A percentile compares a stretch with the other conserved stretches of the same genome.
Evolutionary conservation across 2,888 invertebrate species (phyloP).

Genomic region (Rhamnusium bicolor): DNA sequence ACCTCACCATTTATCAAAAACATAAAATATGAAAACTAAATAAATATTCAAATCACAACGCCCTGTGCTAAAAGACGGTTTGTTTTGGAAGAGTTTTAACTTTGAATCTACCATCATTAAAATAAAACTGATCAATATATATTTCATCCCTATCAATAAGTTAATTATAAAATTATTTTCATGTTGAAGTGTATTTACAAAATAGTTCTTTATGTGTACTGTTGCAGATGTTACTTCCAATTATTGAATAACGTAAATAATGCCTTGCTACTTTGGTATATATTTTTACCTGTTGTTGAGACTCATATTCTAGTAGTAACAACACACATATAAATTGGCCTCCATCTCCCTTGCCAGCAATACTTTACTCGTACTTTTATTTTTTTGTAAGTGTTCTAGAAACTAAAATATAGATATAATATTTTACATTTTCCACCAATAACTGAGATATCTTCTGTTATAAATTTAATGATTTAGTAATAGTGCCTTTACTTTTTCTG

Average conservation of each 20-base stretch:
- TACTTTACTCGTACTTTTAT: slow-evolving; percentile 27
- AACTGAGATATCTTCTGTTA: neutral
- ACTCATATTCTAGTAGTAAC: neutral
- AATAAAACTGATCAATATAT: no score
- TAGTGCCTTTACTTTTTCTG: no score
- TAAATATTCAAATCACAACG: no score
- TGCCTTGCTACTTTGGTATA: slow-evolving; percentile 5
- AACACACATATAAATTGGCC: slow-evolving; percentile 18
- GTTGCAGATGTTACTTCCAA: neutral
- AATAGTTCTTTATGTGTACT: no score
- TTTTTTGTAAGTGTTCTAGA: slow-evolving; percentile 14
- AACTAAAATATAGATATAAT: slow-evolving; percentile 10
- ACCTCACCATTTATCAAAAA: no score
- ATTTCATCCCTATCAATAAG: no score
- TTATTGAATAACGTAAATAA: slow-evolving; percentile 19
- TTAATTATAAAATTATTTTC: no score
- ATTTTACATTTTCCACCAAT: neutral
- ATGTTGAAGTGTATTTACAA: no score
- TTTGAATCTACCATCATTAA: no score
- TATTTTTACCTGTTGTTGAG: slow-evolving; percentile 23
- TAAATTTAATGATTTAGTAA: neutral
- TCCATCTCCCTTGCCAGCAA: slow-evolving; percentile 25
- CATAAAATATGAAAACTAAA: no score
- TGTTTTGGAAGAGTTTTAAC: no score
- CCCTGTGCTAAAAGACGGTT: no score